Evolutionary conservation across 1,140 invertebrate genomes (phyloP).

Genomic region (Drosophila murphyi): DNA sequence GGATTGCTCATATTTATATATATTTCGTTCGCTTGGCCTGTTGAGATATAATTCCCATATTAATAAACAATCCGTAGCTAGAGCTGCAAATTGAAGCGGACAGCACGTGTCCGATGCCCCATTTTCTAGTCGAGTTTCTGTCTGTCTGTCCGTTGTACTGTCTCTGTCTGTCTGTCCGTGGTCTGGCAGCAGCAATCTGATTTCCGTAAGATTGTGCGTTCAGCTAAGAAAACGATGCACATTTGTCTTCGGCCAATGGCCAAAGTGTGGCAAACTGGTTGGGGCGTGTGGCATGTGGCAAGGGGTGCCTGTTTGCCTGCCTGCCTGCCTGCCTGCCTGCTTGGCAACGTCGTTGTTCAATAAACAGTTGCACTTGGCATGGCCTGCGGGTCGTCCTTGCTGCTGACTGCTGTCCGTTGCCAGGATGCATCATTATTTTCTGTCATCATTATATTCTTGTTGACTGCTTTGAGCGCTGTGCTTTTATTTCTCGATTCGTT

Average conservation of each 20-base stretch:
- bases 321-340: constrained; percentile 13
- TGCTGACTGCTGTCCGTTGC: constrained; percentile 46
- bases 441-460: constrained; percentile 82
- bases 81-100: constrained; percentile 40
- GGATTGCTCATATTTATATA: constrained; percentile 31
- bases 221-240: constrained; percentile 81
- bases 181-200: constrained; percentile 61
- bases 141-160: constrained; percentile 21
- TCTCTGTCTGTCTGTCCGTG: constrained; percentile 1
- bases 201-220: constrained; percentile 76
- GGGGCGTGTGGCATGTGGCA: not conserved
- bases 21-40: constrained; percentile 28
- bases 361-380: constrained; percentile 64
- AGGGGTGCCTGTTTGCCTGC: not conserved
- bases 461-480: constrained; percentile 48
- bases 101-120: constrained; percentile 48
- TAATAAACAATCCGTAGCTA: constrained; percentile 62
- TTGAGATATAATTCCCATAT: constrained; percentile 66
- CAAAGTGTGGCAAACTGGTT: not conserved
- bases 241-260: constrained; percentile 62
- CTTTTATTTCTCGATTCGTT: constrained; percentile 1
- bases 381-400: constrained; percentile 17
- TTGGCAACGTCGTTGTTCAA: constrained; percentile 54
- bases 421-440: constrained; percentile 82
- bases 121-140: constrained; percentile 4